These are phyloP conservation scores for Diadema setosum DNA, from an alignment of 35 echinoderm and acorn worm genomes.

Conservation along the genomic window DNA sequence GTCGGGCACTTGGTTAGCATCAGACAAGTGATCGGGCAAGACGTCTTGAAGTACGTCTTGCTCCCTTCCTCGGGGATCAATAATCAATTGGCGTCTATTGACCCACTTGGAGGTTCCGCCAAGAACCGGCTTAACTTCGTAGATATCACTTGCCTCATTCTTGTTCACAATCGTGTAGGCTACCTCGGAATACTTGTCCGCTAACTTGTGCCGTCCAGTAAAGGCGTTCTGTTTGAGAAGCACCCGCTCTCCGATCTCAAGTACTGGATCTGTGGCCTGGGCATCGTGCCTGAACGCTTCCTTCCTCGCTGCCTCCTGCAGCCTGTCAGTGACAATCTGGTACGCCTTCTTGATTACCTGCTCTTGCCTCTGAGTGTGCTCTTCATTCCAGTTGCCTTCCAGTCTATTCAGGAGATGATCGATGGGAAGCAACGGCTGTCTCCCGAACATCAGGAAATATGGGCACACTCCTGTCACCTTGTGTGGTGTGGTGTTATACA, in stretches of 20 bases:
- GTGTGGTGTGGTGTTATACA: background rate
- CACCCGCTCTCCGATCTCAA: background rate
- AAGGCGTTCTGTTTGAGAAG: background rate
- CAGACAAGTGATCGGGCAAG: background rate
- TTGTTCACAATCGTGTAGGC: background rate
- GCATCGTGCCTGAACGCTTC: background rate
- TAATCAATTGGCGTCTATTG: background rate
- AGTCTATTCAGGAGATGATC: background rate
- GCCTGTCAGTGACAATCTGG: background rate
- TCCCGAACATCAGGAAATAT: too few relatives aligned
- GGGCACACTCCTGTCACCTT: background rate
- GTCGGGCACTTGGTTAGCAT: background rate
- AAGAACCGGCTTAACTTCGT: background rate
- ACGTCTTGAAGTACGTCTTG: background rate
- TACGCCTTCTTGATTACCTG: background rate
- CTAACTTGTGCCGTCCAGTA: background rate
- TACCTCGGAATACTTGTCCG: background rate
- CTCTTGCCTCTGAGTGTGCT: background rate
- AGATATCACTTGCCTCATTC: background rate
- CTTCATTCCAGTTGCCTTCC: background rate
- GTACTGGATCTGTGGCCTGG: background rate
- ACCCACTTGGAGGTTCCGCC: background rate
- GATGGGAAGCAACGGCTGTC: too few relatives aligned
- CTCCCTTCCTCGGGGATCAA: background rate
- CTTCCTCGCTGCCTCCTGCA: background rate